A percentile compares a stretch with the other conserved stretches of the same genome.
Evolutionary conservation across 2,888 invertebrate genomes (phyloP).

Genomic region (Artemia sinica): DNA sequence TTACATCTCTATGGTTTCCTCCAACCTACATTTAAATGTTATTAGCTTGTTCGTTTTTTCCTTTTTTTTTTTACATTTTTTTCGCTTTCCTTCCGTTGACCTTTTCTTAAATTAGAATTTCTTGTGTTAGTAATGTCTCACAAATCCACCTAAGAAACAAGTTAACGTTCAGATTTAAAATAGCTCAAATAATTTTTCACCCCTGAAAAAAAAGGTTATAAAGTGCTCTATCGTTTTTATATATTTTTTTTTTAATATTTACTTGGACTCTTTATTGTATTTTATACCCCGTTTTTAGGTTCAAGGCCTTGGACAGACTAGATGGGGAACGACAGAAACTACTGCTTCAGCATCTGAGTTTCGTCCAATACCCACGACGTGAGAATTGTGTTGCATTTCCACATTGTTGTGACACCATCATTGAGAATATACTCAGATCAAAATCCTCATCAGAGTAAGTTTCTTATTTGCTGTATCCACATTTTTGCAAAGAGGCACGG

Average conservation of each 20-base stretch:
- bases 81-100: too few species aligned
- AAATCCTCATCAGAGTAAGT: constrained; percentile 31
- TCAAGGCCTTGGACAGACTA: constrained; percentile 77
- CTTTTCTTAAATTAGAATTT: too few species aligned
- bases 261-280: not conserved
- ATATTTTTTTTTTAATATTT: constrained; percentile 17
- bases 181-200: too few species aligned
- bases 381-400: constrained; percentile 83
- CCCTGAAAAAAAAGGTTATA: too few species aligned
- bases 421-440: constrained; percentile 49
- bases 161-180: too few species aligned
- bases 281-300: constrained; percentile 39
- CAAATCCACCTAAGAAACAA: too few species aligned
- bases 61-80: too few species aligned
- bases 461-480: not conserved
- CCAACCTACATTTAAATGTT: too few species aligned
- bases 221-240: too few species aligned
- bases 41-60: too few species aligned
- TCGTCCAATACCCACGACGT: constrained; percentile 81
- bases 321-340: constrained; percentile 87
- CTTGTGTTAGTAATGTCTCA: too few species aligned
- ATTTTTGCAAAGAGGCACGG: constrained; percentile 8
- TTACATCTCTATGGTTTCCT: too few species aligned
- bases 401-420: constrained; percentile 59
- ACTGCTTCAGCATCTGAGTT: constrained; percentile 84